Evolutionary conservation across 1,140 invertebrate genomes (phyloP), one percentile per base, ranked within the genome.

Genomic region (Zaprionus gabonicus): DNA sequence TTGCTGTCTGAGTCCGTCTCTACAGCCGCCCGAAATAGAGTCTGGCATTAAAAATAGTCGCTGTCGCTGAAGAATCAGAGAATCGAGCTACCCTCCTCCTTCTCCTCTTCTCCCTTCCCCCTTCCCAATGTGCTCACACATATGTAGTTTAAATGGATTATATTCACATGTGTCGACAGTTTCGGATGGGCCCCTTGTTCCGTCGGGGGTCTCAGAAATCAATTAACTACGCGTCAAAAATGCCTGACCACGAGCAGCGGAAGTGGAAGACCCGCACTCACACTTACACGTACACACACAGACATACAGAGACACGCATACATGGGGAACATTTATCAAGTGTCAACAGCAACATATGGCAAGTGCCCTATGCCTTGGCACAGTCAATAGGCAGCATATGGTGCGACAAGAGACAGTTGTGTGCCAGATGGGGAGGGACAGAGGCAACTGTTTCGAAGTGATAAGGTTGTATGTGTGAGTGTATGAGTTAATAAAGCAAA

Each of bases 161-260:
- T 76, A 63, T 67, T 53, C 73, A 49, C 71, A 72, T 77, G 63
- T 83, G 73, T 69, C 64, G 57, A 69, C 66, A 56, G 59, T 49
- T 72, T 57, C 7, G 65, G 63, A 44, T 77, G 49, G 38, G 65
- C 34, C 53, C n/a, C 46, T 44, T 41, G 58, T 72, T 41, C 53
- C 58, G 46, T 46, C 25, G 60, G 68, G 72, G 23, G 71, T 76
- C 84, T 78, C 68, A 74, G 85, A 90, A 87, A 87, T 87, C 84
- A 87, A 87, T 87, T 87, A 88, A 87, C 81, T 87, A 70, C 81
- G 84, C 75, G 81, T 76, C 75, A 67, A 80, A 76, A 75, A 82
- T 44, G 80, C 67, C 81, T 81, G 60, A 71, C 67, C 59, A 71
- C 64, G 60, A 58, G 66, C 82, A 46, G 41, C 83, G 83, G 83